Conservation (phyloP, 2,888 invertebrate species). For the Drosophila tripunctata region DNA sequence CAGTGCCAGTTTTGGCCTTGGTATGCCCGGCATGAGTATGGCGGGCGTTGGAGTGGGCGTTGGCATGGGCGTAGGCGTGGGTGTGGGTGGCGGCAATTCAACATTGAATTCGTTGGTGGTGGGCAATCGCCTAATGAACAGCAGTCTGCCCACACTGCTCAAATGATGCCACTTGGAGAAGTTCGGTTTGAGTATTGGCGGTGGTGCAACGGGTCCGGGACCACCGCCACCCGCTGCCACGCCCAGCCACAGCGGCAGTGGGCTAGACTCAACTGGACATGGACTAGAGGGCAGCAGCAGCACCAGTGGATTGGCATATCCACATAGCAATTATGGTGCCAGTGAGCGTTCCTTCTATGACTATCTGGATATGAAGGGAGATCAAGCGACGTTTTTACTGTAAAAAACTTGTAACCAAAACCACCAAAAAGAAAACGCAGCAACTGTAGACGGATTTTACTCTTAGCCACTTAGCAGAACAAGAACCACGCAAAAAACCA, state of each 20-base stretch:
- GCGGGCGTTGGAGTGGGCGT: slow-evolving; percentile 71
- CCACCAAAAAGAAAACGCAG: slow-evolving; percentile 59
- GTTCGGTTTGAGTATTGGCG: slow-evolving; percentile 73
- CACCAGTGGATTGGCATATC: slow-evolving; percentile 29
- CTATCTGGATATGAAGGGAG: slow-evolving; percentile 68
- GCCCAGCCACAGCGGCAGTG: slow-evolving; percentile 48
- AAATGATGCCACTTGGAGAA: slow-evolving; percentile 82
- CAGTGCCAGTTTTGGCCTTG: slow-evolving; percentile 69
- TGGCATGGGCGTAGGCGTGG: slow-evolving; percentile 72
- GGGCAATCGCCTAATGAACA: slow-evolving; percentile 81
- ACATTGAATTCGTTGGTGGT: slow-evolving; percentile 80
- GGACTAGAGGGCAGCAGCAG: neutral
- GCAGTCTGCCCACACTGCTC: slow-evolving; percentile 80
- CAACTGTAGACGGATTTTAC: slow-evolving; percentile 60
- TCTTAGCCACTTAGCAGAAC: slow-evolving; percentile 51
- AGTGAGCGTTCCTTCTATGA: slow-evolving; percentile 66
- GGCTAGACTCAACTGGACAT: slow-evolving; percentile 46
- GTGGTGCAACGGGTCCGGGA: slow-evolving; percentile 31
- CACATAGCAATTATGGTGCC: slow-evolving; percentile 47
- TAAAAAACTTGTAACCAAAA: slow-evolving; percentile 69
- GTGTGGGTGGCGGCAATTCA: slow-evolving; percentile 77
- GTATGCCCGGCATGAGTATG: slow-evolving; percentile 74
- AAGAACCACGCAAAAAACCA: slow-evolving; percentile 35
- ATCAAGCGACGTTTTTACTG: slow-evolving; percentile 73
- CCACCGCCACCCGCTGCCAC: slow-evolving; percentile 67